A percentile compares a stretch with the other conserved stretches of the same genome.
Evolutionary conservation across 2,888 invertebrate species (phyloP).

Genomic region (Opisthograptis luteolata): DNA sequence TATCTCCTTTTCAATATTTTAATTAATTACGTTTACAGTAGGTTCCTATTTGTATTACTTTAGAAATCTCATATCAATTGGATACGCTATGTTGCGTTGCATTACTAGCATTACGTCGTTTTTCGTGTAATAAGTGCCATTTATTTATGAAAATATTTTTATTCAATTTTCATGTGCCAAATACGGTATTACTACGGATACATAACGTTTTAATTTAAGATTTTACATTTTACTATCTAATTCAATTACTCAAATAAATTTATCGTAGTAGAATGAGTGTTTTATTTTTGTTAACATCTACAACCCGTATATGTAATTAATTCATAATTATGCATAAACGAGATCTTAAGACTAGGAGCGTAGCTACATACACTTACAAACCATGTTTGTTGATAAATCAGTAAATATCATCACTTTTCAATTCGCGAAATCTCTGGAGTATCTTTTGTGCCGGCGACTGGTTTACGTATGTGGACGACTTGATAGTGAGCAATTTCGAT

Average conservation of each 20-base stretch:
- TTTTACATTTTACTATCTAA: not conserved
- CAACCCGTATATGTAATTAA: not conserved
- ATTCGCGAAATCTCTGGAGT: constrained; percentile 61
- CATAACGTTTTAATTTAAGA: too few relatives aligned
- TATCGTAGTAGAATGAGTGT: constrained; percentile 7
- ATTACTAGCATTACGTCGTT: too few relatives aligned
- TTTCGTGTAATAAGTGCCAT: constrained; percentile 1
- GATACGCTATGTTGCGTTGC: not conserved
- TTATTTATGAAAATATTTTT: constrained; percentile 5
- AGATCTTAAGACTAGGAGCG: too few relatives aligned
- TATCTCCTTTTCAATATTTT: not conserved
- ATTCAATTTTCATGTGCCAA: constrained; percentile 7
- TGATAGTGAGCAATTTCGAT: constrained; percentile 48
- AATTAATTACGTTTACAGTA: not conserved
- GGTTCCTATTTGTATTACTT: not conserved
- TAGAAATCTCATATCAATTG: constrained; percentile 4
- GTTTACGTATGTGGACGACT: constrained; percentile 51
- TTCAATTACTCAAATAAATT: constrained; percentile 16
- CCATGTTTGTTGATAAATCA: not conserved
- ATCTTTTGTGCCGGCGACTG: constrained; percentile 62
- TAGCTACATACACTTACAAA: too few relatives aligned
- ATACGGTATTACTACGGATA: too few relatives aligned
- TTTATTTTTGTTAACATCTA: constrained; percentile 2
- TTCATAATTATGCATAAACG: too few relatives aligned
- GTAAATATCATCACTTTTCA: constrained; percentile 53